Evolutionary conservation across 2,797 vertebrate genomes (phyloP), one percentile per base, ranked within the genome.

Genomic region (Melanotaenia boesemani): DNA sequence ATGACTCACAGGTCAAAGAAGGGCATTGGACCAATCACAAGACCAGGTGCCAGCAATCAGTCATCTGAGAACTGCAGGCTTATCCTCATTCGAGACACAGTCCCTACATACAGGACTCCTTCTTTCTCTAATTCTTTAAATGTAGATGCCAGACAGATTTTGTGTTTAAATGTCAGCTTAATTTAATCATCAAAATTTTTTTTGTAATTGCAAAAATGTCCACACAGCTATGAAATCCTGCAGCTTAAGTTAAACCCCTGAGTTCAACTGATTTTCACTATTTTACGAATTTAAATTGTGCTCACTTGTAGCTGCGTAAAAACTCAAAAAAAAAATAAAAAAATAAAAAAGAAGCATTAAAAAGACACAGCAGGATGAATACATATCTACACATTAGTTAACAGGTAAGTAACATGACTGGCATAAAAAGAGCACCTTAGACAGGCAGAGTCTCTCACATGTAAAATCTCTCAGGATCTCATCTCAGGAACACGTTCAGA

Each of bases 1-100:
- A 71, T 84, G 77, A 83, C 58, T 84, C 85, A 84, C 68, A 39
- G 63, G 83, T 80, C 72, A 68, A 36, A 75, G 46, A 80, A 56
- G 36, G 22, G 55, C 74, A 66, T 79, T 44, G 28, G 74, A 68
- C 74, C 70, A 81, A 79, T 69, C 44, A 59, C 28, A 69, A 63
- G 61, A 75, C 67, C 85, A 78, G 71, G 65, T 79, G 75, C 81
- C 70, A 59, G 63, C 37, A 4, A 68, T 70, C 50, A 60, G 55
- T 79, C 79, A 70, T 84, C 63, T 24, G 28, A 36, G 48, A 64
- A 75, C 65, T 65, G 57, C 62, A 65, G 70, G n/a, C 62, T 41
- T 39, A 44, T 8, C 74, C 46, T 65, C 60, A 83, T 67, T 70
- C 37, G 44, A 46, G 60, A 6, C 0, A 20, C 63, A 63, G 63